Evolutionary conservation across 2,888 invertebrate genomes (phyloP).

Genomic region (Pollenia labialis): DNA sequence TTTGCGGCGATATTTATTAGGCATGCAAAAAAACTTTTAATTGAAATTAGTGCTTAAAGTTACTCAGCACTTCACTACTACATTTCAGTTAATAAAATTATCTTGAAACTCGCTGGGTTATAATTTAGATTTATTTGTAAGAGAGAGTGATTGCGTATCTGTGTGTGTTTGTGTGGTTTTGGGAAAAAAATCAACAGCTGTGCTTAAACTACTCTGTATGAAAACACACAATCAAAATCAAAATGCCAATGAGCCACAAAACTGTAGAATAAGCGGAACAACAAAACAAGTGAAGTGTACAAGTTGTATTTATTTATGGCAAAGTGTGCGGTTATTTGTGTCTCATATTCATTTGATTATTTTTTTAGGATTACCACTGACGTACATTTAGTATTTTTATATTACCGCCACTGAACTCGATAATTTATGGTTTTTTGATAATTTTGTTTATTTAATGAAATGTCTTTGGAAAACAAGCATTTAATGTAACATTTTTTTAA

Average conservation of each 20-base stretch:
- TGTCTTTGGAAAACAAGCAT: not conserved
- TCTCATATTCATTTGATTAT: slow-evolving; percentile 11
- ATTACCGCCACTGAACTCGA: slow-evolving; percentile 1
- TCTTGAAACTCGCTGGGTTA: not conserved
- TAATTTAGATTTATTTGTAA: not conserved
- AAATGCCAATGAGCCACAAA: slow-evolving; percentile 72
- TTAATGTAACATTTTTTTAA: slow-evolving; percentile 17
- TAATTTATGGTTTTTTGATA: slow-evolving; percentile 38
- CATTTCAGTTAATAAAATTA: too few species aligned
- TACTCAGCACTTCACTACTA: too few species aligned
- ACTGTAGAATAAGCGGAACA: slow-evolving; percentile 64
- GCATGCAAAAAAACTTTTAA: too few species aligned
- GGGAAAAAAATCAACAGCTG: slow-evolving; percentile 50
- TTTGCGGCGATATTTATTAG: too few species aligned
- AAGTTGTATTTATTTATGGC: slow-evolving; percentile 4
- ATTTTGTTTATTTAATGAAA: slow-evolving; percentile 29
- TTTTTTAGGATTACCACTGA: slow-evolving; percentile 14
- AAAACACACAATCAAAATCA: slow-evolving; percentile 60
- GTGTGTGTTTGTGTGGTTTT: slow-evolving; percentile 3
- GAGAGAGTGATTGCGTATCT: not conserved
- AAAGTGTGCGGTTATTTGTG: slow-evolving; percentile 20
- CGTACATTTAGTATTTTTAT: not conserved
- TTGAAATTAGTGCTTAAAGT: too few species aligned
- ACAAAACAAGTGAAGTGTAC: slow-evolving; percentile 56
- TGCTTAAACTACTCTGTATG: slow-evolving; percentile 38